Conservation (phyloP, 2,113 vertebrate genomes). For the Gnathonemus echidnorhynchus region DNA sequence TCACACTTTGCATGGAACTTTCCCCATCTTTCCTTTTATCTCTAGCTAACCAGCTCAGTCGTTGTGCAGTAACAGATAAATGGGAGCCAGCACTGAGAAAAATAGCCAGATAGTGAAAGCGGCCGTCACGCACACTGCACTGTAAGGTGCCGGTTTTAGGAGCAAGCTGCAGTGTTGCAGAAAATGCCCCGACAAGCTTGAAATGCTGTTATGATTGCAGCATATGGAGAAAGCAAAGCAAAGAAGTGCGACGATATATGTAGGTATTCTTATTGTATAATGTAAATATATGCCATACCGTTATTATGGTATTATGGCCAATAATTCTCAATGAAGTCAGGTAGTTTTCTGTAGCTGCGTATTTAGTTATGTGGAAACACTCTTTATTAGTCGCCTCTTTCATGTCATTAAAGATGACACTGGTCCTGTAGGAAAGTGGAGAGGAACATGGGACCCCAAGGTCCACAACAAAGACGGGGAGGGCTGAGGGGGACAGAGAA, state of each 20-base stretch:
- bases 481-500: neutral
- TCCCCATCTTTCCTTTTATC: neutral
- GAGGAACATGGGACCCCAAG: neutral
- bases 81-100: neutral
- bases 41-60: neutral
- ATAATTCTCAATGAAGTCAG: neutral
- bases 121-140: neutral
- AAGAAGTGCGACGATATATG: neutral
- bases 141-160: neutral
- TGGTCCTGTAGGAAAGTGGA: neutral
- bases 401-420: neutral
- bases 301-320: neutral
- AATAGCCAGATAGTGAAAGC: neutral
- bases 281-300: neutral
- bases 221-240: neutral
- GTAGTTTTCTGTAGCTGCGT: neutral
- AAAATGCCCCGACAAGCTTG: neutral
- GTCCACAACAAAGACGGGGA: neutral
- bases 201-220: neutral
- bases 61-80: neutral
- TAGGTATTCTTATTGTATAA: neutral
- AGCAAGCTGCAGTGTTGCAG: neutral
- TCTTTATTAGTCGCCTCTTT: neutral
- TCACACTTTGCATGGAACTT: neutral
- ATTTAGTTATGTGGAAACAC: neutral